Base-by-base conservation (phyloP, 2,113 vertebrate genomes). In the Chamaetylas fuelleborni region DNA sequence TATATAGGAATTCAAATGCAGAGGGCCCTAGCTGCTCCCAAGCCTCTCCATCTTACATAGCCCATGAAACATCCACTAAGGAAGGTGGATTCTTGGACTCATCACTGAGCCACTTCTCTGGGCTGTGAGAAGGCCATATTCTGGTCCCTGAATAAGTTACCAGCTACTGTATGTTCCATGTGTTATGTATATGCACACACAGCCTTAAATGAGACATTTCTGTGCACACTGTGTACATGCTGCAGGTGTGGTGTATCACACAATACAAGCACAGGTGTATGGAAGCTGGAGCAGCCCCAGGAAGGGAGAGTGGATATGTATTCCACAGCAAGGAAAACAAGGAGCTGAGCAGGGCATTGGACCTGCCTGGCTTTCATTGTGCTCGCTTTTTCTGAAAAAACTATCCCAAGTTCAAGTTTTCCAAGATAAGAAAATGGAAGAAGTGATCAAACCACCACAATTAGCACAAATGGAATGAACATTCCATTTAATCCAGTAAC, bases 191-290 rank as follows among this genome's bases (percentile, higher is more conserved):
- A 8, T 34, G 29, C 20, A 33, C 29, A 42, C 28, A 60, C 9
- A 43, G 19, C 14, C 50, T 31, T 18, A 36, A 73, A 57, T 3
- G n/a, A 62, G 25, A 20, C 22, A 48, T 79, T 93, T 71, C 42
- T 57, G 22, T 45, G 36, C 17, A 28, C 25, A 14, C 20, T 70
- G 23, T 19, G 4, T 26, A 5, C 3, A 18, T 28, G 51, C 28
- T 54, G 45, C 2, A 4, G 48, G 31, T 15, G 24, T 5, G 22
- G 18, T 0, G 0, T 9, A 26, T 8, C 45, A 8, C 4, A 7
- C 8, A 61, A 40, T 7, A 23, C 16, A 28, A 45, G 48, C n/a
- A 76, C 29, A 53, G n/a, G 26, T 5, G 8, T 14, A 19, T 31
- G 61, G 43, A 31, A 53, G 53, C 76, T 45, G 42, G 34, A 62